Evolutionary conservation across 2,888 invertebrate genomes (phyloP).

Genomic region (Drosophila affinis): DNA sequence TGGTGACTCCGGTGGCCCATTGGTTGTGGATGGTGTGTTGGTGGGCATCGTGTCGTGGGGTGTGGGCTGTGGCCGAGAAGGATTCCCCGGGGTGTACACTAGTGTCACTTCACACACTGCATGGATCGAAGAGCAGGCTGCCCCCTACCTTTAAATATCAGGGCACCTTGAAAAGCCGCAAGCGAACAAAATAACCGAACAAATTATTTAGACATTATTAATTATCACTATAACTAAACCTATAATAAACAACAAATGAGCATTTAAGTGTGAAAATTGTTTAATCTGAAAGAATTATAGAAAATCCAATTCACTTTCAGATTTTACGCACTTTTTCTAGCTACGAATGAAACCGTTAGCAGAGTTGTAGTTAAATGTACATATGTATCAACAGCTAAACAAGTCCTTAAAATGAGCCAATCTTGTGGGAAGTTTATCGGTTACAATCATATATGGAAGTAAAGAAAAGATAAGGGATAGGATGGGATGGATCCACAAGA

Average conservation of each 20-base stretch:
- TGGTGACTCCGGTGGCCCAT: conserved; percentile 82
- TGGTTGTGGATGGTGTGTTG: conserved; percentile 65
- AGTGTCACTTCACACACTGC: conserved; percentile 58
- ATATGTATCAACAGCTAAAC: too few relatives aligned
- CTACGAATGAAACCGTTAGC: too few relatives aligned
- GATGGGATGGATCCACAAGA: too few relatives aligned
- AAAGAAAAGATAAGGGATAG: too few relatives aligned
- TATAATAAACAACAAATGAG: background rate
- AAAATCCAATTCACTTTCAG: too few relatives aligned
- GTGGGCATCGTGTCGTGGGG: conserved; percentile 82
- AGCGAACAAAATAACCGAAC: conserved; percentile 46
- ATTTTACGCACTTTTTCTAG: too few relatives aligned
- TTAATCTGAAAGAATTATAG: too few relatives aligned
- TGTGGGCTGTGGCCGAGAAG: conserved; percentile 74
- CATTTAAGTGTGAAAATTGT: background rate
- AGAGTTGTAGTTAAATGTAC: too few relatives aligned
- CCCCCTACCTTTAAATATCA: conserved; percentile 56
- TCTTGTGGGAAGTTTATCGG: too few relatives aligned
- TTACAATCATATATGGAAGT: too few relatives aligned
- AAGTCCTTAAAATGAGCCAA: too few relatives aligned
- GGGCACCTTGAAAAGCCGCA: background rate
- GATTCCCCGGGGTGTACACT: conserved; percentile 79
- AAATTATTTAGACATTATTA: conserved; percentile 12
- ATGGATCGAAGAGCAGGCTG: conserved; percentile 70
- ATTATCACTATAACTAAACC: background rate